Evolutionary conservation across 2,113 vertebrate genomes (phyloP).

Genomic region (Pseudopodoces humilis): DNA sequence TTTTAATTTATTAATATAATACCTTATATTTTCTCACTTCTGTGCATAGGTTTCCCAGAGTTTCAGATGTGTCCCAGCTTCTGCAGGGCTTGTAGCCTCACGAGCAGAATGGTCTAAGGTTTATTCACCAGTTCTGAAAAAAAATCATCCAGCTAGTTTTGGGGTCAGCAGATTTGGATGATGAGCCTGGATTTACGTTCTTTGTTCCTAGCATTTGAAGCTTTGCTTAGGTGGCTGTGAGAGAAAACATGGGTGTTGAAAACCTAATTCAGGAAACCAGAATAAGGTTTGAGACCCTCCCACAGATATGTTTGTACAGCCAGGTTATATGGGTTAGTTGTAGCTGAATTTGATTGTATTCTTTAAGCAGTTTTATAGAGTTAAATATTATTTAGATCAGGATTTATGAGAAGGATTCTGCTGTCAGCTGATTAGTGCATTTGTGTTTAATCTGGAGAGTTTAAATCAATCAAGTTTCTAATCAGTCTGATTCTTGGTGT

Average conservation of each 20-base stretch:
- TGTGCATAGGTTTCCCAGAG: not conserved
- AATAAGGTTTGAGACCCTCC: not conserved
- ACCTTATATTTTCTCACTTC: not conserved
- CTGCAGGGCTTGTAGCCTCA: not conserved
- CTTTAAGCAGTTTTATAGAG: not conserved
- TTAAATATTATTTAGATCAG: not conserved
- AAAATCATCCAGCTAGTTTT: not conserved
- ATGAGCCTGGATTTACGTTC: not conserved
- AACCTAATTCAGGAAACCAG: not conserved
- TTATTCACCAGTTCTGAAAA: not conserved
- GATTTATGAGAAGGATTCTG: not conserved
- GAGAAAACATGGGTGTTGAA: not conserved
- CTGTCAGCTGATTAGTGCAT: not conserved
- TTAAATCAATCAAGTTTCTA: not conserved
- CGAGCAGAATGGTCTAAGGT: not conserved
- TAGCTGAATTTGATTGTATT: not conserved
- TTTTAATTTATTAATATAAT: too few species aligned
- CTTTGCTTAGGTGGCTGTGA: not conserved
- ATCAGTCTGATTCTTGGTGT: not conserved
- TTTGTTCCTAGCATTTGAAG: not conserved
- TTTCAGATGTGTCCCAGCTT: not conserved
- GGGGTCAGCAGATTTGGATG: not conserved
- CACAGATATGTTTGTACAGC: not conserved
- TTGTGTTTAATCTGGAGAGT: not conserved
- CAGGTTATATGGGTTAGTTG: not conserved